These are phyloP conservation scores for Helleia helle DNA, from an alignment of 2,888 invertebrate species.

Conservation along the genomic window DNA sequence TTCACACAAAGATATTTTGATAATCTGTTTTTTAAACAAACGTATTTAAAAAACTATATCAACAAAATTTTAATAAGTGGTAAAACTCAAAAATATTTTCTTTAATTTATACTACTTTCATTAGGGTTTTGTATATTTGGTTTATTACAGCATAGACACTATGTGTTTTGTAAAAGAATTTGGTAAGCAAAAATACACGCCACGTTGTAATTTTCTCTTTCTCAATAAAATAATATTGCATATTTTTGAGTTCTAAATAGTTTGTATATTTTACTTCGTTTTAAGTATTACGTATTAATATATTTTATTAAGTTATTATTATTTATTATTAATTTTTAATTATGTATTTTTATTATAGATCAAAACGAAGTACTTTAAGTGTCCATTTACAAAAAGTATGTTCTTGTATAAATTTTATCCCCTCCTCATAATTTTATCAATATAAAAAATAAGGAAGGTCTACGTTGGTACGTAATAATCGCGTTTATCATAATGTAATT, in stretches of 20 bases:
- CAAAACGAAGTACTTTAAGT: conserved; percentile 3
- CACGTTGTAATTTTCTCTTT: no score
- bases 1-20: conserved; percentile 12
- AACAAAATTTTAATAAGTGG: not conserved
- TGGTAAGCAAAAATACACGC: no score
- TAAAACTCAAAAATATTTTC: conserved; percentile 7
- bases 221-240: no score
- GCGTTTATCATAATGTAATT: no score
- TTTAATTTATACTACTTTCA: no score
- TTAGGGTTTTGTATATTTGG: no score
- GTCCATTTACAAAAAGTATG: not conserved
- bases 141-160: no score
- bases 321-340: not conserved
- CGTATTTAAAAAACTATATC: conserved; percentile 11
- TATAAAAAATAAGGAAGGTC: no score
- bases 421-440: no score
- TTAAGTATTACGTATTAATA: not conserved
- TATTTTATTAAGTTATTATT: not conserved
- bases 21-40: conserved; percentile 7
- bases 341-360: not conserved
- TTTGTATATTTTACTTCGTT: not conserved
- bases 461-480: no score
- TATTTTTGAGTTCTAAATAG: not conserved
- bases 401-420: no score
- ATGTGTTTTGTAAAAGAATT: no score